Percentiles rank a stretch among this genome's conserved stretches.
These are phyloP conservation scores for Eupristina koningsbergeri DNA, from an alignment of 1,140 invertebrate species.

Conservation along the genomic window DNA sequence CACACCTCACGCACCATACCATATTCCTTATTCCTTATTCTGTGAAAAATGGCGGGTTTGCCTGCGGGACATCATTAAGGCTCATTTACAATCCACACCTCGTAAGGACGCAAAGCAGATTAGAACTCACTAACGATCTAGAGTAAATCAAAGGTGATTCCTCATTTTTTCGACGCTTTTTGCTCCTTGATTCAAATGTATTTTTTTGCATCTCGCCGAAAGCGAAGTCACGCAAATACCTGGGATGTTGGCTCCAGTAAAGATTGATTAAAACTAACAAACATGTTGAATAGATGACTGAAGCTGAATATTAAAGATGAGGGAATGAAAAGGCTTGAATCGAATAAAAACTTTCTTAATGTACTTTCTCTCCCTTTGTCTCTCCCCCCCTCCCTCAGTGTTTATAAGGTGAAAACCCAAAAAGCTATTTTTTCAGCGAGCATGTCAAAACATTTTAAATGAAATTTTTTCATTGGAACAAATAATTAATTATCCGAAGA, in stretches of 20 bases:
- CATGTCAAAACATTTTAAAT: background rate
- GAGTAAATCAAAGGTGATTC: constrained; percentile 59
- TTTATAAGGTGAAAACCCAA: background rate
- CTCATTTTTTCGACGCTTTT: constrained; percentile 65
- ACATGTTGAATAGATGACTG: background rate
- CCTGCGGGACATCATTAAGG: constrained; percentile 64
- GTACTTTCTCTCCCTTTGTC: background rate
- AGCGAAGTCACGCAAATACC: constrained; percentile 47
- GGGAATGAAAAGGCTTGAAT: background rate
- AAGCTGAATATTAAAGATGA: background rate
- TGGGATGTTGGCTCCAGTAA: background rate
- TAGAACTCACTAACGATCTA: constrained; percentile 67
- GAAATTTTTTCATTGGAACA: background rate
- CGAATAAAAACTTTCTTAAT: constrained; percentile 4
- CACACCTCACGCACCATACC: background rate
- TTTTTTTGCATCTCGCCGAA: constrained; percentile 39
- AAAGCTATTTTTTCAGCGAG: background rate
- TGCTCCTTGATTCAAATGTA: constrained; percentile 65
- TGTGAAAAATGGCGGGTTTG: constrained; percentile 58
- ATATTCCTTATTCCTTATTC: constrained; percentile 45
- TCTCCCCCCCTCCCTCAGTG: too few relatives aligned
- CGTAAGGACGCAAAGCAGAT: constrained; percentile 63
- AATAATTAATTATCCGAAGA: background rate
- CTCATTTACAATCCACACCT: constrained; percentile 72
- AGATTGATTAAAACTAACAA: constrained; percentile 23